Percentiles rank a stretch among this genome's conserved stretches.
Evolutionary conservation across 2,888 invertebrate species (phyloP).

Genomic region (Argyresthia albistria): DNA sequence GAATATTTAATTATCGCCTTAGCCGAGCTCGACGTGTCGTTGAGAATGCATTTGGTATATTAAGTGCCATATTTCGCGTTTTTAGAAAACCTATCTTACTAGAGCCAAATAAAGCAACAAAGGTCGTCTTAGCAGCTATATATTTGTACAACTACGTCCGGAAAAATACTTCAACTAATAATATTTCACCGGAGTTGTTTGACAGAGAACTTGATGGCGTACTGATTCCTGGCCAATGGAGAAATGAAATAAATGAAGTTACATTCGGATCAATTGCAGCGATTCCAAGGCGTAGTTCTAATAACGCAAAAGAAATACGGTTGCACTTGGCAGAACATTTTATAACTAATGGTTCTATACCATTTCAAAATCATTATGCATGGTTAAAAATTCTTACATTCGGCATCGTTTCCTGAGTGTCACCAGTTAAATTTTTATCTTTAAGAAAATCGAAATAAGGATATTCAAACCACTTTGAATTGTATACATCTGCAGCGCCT

Average conservation of each 20-base stretch:
- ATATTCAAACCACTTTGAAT: too few relatives aligned
- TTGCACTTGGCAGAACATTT: constrained; percentile 16
- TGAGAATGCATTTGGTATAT: constrained; percentile 20
- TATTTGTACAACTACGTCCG: constrained; percentile 19
- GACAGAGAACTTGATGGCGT: constrained; percentile 15
- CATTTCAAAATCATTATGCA: constrained; percentile 19
- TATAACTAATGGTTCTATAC: constrained; percentile 14
- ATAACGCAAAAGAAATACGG: constrained; percentile 14
- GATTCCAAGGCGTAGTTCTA: constrained; percentile 13
- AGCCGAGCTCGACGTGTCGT: constrained; percentile 18
- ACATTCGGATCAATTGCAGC: constrained; percentile 12
- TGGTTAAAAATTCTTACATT: too few relatives aligned
- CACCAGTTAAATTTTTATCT: too few relatives aligned
- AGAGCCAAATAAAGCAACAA: constrained; percentile 15
- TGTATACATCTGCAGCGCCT: too few relatives aligned
- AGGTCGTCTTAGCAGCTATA: constrained; percentile 14
- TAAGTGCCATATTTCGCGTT: constrained; percentile 9
- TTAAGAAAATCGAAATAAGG: too few relatives aligned
- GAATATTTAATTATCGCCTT: constrained; percentile 23
- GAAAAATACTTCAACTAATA: constrained; percentile 10
- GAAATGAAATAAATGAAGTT: constrained; percentile 12
- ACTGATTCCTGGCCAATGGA: constrained; percentile 16
- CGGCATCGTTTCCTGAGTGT: too few relatives aligned
- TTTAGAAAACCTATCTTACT: constrained; percentile 13
- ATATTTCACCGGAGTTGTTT: constrained; percentile 14